A percentile compares a stretch with the other conserved stretches of the same genome.
These are phyloP conservation scores for Hemistola chrysoprasaria DNA, from an alignment of 2,888 invertebrate genomes.

Conservation along the genomic window DNA sequence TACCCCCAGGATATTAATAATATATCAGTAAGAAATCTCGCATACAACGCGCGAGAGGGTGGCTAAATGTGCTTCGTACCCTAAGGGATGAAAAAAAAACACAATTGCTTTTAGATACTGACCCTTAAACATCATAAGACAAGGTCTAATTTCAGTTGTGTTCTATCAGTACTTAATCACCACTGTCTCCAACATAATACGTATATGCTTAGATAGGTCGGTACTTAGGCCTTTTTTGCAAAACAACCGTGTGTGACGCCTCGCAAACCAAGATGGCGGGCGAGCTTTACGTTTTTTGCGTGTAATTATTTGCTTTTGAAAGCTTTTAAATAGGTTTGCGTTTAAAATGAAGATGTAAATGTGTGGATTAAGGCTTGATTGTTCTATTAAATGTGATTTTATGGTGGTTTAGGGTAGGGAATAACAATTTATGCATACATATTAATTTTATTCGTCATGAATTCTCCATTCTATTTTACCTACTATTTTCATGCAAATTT, in stretches of 20 bases:
- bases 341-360: conserved; percentile 25
- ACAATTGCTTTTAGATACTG: conserved; percentile 33
- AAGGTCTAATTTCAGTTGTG: conserved; percentile 41
- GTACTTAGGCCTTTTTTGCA: conserved; percentile 73
- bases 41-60: conserved; percentile 57
- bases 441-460: no score
- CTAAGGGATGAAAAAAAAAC: conserved; percentile 61
- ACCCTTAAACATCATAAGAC: conserved; percentile 24
- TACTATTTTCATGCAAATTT: no score
- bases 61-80: conserved; percentile 66
- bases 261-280: conserved; percentile 74
- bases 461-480: no score
- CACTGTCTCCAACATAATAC: conserved; percentile 65
- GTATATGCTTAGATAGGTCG: conserved; percentile 65
- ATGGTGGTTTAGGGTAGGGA: conserved; percentile 14
- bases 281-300: conserved; percentile 40
- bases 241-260: conserved; percentile 68
- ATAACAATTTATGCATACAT: no score
- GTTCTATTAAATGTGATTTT: conserved; percentile 29
- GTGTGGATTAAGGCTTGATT: conserved; percentile 36
- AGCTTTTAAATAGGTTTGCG: conserved; percentile 30
- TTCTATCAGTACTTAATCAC: conserved; percentile 62
- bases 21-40: conserved; percentile 79
- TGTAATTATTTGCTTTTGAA: conserved; percentile 43
- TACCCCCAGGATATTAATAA: conserved; percentile 72